phyloP scores from a whole-genome alignment of 2,797 vertebrate species.

The Chiloscyllium punctatum region DNA sequence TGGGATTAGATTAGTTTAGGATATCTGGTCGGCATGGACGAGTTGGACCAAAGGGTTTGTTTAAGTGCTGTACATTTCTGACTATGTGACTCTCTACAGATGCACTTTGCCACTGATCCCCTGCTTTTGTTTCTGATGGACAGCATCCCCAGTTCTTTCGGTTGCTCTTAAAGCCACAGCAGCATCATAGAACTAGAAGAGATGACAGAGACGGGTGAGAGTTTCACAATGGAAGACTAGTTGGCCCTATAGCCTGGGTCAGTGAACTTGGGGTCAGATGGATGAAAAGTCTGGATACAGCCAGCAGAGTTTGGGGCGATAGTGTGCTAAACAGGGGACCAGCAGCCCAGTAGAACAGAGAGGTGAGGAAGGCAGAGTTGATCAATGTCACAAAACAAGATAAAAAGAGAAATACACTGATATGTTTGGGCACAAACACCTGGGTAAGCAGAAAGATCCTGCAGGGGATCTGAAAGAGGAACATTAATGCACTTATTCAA shows the following conservation, averaged over 20 bases:
- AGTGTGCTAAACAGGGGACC: background rate
- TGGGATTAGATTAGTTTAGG: too few species aligned
- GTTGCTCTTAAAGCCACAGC: too few species aligned
- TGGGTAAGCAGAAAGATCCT: background rate
- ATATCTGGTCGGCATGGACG: too few species aligned
- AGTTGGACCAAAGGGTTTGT: too few species aligned
- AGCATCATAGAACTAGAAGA: background rate
- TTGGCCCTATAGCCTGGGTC: background rate
- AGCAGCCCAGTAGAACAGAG: background rate
- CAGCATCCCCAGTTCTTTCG: too few species aligned
- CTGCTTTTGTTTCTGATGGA: too few species aligned
- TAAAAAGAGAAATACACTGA: background rate
- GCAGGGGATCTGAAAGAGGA: background rate
- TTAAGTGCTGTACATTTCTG: too few species aligned
- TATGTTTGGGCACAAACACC: background rate
- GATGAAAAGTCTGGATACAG: background rate
- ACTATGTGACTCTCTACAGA: too few species aligned
- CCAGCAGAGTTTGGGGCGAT: background rate
- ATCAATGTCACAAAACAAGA: background rate
- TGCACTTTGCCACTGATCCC: too few species aligned
- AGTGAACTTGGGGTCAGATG: background rate
- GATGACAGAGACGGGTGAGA: background rate
- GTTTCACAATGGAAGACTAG: background rate
- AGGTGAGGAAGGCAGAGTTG: background rate
- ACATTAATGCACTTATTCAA: too few species aligned